Evolutionary conservation across 2,797 vertebrate species (phyloP), one percentile per base, ranked within the genome.

Genomic region (Notolepis coatsorum): DNA sequence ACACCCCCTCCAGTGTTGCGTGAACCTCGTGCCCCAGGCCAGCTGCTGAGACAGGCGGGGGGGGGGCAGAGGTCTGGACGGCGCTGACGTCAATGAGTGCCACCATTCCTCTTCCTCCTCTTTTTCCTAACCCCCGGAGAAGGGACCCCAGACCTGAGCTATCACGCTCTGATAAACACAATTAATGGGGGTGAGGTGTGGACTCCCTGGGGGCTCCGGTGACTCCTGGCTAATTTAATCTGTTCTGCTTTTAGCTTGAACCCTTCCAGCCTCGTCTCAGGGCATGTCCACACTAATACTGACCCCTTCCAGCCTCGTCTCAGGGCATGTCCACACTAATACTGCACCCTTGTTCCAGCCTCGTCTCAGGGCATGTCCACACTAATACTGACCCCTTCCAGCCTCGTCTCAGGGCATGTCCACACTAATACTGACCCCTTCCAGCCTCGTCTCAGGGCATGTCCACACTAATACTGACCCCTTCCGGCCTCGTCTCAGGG

Each of bases 141-240:
- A 61, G 68, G 65, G 77, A 85, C 75, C 77, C 80, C 77, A 77
- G 65, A 84, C 68, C 78, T 30, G 52, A 8, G 41, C 35, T 84
- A 38, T 88, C 84, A 85, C 55, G 71, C 76, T 76, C 79, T 71
- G 82, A 78, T 79, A 86, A 86, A 85, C 84, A 84, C 78, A 84
- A 80, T 90, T 86, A 91, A 89, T 77, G 83, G 81, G 80, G 80
- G 79, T 74, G 84, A 85, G 88, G 82, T 70, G 71, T 42, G 58
- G 61, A n/a, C 64, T 81, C 78, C 84, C 81, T 81, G 72, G 71
- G 82, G 80, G 66, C 73, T 75, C 51, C 77, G 53, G 51, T 85
- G 79, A 84, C 75, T 81, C 61, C 73, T 63, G 78, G 76, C 79
- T 84, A 73, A 79, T 83, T 84, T 84, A 84, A 84, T 88, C 70